Evolutionary conservation across 2,888 invertebrate genomes (phyloP).

Genomic region (Orchesellides sinensis): DNA sequence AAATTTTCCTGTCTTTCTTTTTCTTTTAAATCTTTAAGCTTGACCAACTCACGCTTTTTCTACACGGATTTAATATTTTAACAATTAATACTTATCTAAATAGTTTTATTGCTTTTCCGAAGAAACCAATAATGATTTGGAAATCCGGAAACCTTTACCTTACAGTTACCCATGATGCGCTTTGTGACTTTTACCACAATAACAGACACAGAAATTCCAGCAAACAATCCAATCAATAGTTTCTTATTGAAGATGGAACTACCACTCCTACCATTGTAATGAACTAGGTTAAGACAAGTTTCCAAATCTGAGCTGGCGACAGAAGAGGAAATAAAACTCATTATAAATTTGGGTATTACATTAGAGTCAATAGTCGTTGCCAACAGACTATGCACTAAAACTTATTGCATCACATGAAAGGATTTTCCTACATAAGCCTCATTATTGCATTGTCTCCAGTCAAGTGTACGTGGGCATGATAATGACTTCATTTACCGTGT

Average conservation of each 20-base stretch:
- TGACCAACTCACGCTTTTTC: constrained; percentile 19
- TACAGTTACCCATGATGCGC: constrained; percentile 22
- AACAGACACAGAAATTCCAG: constrained; percentile 19
- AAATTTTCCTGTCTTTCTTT: constrained; percentile 33
- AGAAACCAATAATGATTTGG: not conserved
- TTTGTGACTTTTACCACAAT: not conserved
- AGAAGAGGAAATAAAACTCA: not conserved
- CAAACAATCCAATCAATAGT: constrained; percentile 7
- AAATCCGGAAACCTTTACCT: constrained; percentile 17
- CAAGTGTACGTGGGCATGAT: too few species aligned
- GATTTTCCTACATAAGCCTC: too few species aligned
- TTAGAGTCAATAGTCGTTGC: too few species aligned
- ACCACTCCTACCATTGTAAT: not conserved
- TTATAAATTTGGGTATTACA: too few species aligned
- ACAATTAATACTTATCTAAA: not conserved
- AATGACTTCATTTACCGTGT: too few species aligned
- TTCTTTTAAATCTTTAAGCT: constrained; percentile 13
- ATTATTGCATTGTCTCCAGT: too few species aligned
- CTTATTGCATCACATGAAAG: too few species aligned
- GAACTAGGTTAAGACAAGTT: constrained; percentile 12
- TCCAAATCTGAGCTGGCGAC: not conserved
- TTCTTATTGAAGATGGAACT: not conserved
- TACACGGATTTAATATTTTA: too few species aligned
- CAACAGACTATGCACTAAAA: too few species aligned
- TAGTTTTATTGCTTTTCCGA: not conserved